Evolutionary conservation across 2,113 vertebrate genomes (phyloP).

Genomic region (Takifugu bimaculatus): DNA sequence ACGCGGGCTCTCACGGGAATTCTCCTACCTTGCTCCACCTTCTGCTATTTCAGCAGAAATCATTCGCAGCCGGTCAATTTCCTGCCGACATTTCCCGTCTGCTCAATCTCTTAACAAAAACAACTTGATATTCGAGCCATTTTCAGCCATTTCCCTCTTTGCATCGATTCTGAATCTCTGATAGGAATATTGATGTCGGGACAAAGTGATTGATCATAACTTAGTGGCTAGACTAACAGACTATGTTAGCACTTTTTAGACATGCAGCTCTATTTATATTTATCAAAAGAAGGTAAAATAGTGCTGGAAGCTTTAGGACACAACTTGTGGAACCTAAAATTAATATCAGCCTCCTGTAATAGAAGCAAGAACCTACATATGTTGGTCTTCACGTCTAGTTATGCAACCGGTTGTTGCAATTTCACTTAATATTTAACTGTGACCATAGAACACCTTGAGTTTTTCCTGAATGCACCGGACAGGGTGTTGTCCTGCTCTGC

Average conservation of each 20-base stretch:
- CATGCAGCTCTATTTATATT: constrained; percentile 8
- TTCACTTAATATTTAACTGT: too few species aligned
- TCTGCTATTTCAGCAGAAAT: constrained; percentile 61
- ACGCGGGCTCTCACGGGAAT: constrained; percentile 22
- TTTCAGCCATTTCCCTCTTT: constrained; percentile 17
- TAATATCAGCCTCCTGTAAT: not conserved
- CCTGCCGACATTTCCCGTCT: constrained; percentile 37
- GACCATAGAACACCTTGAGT: not conserved
- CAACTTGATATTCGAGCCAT: constrained; percentile 24
- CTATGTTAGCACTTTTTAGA: not conserved
- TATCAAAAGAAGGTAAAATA: not conserved
- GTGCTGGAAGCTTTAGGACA: constrained; percentile 1
- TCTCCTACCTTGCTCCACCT: constrained; percentile 25
- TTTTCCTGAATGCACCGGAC: constrained; percentile 8
- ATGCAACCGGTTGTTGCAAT: too few species aligned
- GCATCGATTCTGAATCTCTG: constrained; percentile 40
- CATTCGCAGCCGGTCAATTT: constrained; percentile 49
- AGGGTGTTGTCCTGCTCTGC: constrained; percentile 6
- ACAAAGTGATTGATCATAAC: constrained; percentile 47
- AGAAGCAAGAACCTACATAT: not conserved
- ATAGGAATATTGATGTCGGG: constrained; percentile 44
- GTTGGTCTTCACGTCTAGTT: not conserved
- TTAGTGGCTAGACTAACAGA: not conserved
- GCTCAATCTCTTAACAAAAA: constrained; percentile 27
- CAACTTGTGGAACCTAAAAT: not conserved